Percentiles rank a stretch among this genome's conserved stretches.
Evolutionary conservation across 2,888 invertebrate species (phyloP).

Genomic region (Rosalia funebris): DNA sequence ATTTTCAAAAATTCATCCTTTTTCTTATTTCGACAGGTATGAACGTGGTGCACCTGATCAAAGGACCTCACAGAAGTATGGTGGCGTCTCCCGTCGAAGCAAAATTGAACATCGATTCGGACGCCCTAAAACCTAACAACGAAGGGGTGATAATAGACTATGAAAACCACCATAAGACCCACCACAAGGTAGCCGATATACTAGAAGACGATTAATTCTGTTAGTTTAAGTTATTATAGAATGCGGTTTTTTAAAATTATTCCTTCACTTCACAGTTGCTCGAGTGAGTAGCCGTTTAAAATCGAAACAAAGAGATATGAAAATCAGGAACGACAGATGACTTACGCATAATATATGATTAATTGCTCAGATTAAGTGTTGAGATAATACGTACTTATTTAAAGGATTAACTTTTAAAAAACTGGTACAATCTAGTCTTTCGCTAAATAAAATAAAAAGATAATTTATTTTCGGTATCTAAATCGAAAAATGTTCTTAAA

Average conservation of each 20-base stretch:
- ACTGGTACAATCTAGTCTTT: conserved; percentile 37
- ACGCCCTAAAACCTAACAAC: conserved; percentile 70
- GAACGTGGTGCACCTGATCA: conserved; percentile 63
- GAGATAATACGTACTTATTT: conserved; percentile 13
- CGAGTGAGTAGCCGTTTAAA: neutral
- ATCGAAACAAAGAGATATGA: neutral
- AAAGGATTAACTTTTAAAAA: conserved; percentile 27
- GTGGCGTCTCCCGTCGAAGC: conserved; percentile 67
- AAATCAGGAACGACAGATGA: no score
- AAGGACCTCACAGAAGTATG: conserved; percentile 69
- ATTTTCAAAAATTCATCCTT: no score
- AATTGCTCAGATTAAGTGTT: no score
- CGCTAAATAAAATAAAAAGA: conserved; percentile 25
- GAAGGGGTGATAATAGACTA: conserved; percentile 71
- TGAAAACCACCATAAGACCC: conserved; percentile 48
- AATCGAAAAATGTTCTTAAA: conserved; percentile 17
- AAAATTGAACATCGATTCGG: conserved; percentile 70
- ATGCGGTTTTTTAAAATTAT: conserved; percentile 12
- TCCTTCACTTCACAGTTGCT: conserved; percentile 28
- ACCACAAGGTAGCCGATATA: conserved; percentile 31
- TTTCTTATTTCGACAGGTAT: no score
- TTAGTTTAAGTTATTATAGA: conserved; percentile 16
- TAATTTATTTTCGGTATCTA: conserved; percentile 13
- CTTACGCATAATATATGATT: conserved; percentile 19
- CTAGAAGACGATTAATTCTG: conserved; percentile 30